Evolutionary conservation across 2,113 vertebrate genomes (phyloP), one percentile per base, ranked within the genome.

Genomic region (Centropus bengalensis): DNA sequence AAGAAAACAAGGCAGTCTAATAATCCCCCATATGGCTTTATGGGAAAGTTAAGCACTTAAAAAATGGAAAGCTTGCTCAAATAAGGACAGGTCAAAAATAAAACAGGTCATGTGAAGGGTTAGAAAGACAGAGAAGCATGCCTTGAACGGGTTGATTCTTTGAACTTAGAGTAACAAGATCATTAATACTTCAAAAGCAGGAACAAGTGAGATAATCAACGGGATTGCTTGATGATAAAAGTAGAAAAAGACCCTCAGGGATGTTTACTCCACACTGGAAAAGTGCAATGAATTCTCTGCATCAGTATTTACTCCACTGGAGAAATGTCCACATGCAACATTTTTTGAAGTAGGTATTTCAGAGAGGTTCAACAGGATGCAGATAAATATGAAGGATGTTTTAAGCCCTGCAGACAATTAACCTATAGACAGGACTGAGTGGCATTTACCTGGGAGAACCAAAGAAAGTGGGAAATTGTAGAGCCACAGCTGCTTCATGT

Each of bases 1-100:
- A 80, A 75, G 59, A 86, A 95, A 93, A 94, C 26, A 93, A 95
- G 88, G 26, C 19, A 78, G 28, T 79, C 26, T 87, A 84, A 79
- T 87, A 92, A 89, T 40, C 9, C 27, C 18, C 4, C 47, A 27
- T 30, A 18, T 62, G 68, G 71, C 45, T 93, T 38, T 77, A 56
- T 0, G 1, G 62, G 32, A 85, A 76, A 71, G n/a, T 64, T 87
- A 94, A 93, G 49, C 33, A 76, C 49, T 44, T 64, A 52, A 91
- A 91, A 94, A 93, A 85, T 49, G 6, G 73, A 86, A 93, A 91
- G 14, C 22, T 91, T 63, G 5, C 32, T 81, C 73, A 63, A 67
- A 82, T 49, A 58, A 89, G 33, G 69, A 54, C 17, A 54, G 19
- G 36, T 64, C 49, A 80, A 83, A 90, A 90, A 18, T 32, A 88